Evolutionary conservation across 2,797 vertebrate genomes (phyloP).

Genomic region (Dryobates pubescens): DNA sequence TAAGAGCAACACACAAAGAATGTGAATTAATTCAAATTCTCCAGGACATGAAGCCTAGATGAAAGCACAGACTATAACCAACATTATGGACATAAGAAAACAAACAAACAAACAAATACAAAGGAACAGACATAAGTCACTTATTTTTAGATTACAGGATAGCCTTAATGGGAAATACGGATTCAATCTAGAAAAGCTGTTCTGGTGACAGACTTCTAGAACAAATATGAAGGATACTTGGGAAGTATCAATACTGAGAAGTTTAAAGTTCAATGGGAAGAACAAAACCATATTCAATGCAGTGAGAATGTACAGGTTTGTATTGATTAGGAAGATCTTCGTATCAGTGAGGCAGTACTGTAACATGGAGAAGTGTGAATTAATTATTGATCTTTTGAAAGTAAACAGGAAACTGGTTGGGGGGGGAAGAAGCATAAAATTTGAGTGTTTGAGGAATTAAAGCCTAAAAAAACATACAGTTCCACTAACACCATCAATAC

Average conservation of each 20-base stretch:
- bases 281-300: neutral
- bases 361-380: neutral
- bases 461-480: neutral
- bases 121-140: neutral
- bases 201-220: neutral
- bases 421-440: neutral
- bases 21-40: neutral
- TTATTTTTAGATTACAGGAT: neutral
- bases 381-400: neutral
- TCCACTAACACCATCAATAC: neutral
- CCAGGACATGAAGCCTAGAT: neutral
- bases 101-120: neutral
- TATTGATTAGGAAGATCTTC: neutral
- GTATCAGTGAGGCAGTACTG: neutral
- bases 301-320: neutral
- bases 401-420: neutral
- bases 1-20: neutral
- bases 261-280: neutral
- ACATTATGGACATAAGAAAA: neutral
- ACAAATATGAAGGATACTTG: neutral
- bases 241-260: neutral
- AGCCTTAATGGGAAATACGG: rapidly evolving
- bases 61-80: neutral
- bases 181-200: neutral
- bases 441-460: neutral